Base-by-base conservation (phyloP, 2,797 vertebrate genomes). In the Manis pentadactyla region DNA sequence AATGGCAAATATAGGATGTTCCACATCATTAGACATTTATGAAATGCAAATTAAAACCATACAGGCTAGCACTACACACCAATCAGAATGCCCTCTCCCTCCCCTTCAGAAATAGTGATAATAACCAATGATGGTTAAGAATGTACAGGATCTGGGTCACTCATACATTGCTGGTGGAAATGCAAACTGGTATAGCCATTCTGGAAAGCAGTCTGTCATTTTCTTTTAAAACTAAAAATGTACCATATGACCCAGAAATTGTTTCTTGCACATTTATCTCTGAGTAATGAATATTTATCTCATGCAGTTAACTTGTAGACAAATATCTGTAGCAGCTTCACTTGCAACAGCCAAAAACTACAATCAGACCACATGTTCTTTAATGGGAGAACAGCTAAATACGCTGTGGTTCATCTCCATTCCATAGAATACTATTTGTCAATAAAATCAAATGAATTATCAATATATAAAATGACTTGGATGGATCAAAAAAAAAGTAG, bases 21-120 rank as follows among this genome's bases (percentile, higher is more conserved):
- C 13, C 71, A 95, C 27, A 25, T 39, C 23, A 86, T 86, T 39
- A 69, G 42, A 31, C 37, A 61, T 75, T 69, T 55, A 46, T 42
- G 21, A 95, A 89, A 89, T 71, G 23, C 55, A 89, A 89, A 75
- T 75, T 93, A 59, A 89, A 83, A 84, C 34, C 93, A 89, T 39
- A 66, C 49, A 19, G 23, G n/a, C n/a, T 85, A 68, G 17, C 51
- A 39, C 68, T 82, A 63, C 15, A 66, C 25, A 86, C 49, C 81
- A 81, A 61, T 57, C n/a, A 90, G 42, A 66, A 87, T 51, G 13
- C 39, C n/a, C 19, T 39, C 27, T 46, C 46, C 46, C 46, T 46
- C 46, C 46, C 46, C 46, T 59, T 14, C 23, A n/a, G 37, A 55
- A 90, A 61, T 0, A 77, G 59, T 77, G 75, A 46, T 87, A 55